Evolutionary conservation across 2,888 invertebrate genomes (phyloP).

Genomic region (Aphodius granarius): DNA sequence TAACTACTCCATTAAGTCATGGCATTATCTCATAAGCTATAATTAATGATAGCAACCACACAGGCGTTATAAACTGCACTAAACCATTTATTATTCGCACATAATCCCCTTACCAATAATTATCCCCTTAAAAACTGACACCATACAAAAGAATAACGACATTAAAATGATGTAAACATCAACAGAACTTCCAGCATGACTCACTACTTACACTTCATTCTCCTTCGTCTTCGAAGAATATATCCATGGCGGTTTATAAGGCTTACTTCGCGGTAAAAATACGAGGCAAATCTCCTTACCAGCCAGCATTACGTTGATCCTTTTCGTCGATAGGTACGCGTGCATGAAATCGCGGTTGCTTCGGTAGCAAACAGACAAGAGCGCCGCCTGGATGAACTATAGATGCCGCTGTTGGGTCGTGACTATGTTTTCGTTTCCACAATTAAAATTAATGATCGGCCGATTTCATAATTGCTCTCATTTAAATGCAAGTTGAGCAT

Average conservation of each 20-base stretch:
- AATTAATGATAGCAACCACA: background rate
- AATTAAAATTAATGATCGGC: conserved; percentile 39
- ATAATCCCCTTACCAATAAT: background rate
- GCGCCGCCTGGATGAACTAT: background rate
- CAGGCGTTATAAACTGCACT: background rate
- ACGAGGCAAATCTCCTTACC: background rate
- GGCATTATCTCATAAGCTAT: background rate
- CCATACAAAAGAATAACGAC: background rate
- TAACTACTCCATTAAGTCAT: background rate
- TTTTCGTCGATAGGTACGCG: background rate
- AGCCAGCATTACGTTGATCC: background rate
- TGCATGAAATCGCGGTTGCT: background rate
- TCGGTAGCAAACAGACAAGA: background rate
- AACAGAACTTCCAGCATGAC: background rate
- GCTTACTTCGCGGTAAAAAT: background rate
- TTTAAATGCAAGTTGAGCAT: conserved; percentile 22
- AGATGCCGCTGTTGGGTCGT: conserved; percentile 33
- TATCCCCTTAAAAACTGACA: background rate
- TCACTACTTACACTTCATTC: background rate
- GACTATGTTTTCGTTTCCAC: conserved; percentile 39
- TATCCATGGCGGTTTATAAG: background rate
- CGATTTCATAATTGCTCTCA: conserved; percentile 31
- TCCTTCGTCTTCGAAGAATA: background rate
- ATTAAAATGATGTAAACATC: background rate
- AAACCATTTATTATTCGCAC: background rate